These are phyloP conservation scores for Orycteropus afer DNA, from an alignment of 2,113 vertebrate genomes.

Conservation along the genomic window DNA sequence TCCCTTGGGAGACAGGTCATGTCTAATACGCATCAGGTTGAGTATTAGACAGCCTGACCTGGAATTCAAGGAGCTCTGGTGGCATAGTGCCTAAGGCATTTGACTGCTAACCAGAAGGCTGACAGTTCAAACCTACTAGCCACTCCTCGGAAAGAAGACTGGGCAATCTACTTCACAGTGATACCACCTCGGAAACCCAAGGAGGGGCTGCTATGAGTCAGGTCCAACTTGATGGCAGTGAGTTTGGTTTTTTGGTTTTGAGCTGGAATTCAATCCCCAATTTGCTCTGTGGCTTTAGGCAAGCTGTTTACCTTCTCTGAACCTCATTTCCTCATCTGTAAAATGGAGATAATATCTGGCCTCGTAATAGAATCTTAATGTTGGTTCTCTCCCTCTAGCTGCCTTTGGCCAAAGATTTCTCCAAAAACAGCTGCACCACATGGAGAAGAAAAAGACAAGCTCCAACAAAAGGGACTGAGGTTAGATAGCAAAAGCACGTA, in stretches of 20 bases:
- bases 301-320: not conserved
- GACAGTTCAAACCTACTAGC: too few species aligned
- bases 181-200: too few species aligned
- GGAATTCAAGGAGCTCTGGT: too few species aligned
- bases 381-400: not conserved
- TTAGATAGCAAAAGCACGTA: not conserved
- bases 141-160: too few species aligned
- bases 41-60: not conserved
- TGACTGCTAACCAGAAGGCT: too few species aligned
- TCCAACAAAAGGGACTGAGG: not conserved
- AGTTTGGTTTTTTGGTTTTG: too few species aligned
- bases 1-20: not conserved
- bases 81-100: too few species aligned
- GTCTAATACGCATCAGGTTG: not conserved
- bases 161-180: too few species aligned
- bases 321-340: not conserved
- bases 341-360: not conserved
- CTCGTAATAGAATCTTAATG: not conserved
- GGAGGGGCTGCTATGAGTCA: too few species aligned
- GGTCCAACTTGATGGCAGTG: too few species aligned
- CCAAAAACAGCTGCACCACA: constrained; percentile 2
- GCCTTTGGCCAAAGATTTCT: not conserved
- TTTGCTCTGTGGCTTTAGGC: not conserved
- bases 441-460: not conserved
- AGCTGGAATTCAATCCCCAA: not conserved